Evolutionary conservation across 2,888 invertebrate species (phyloP), one percentile per base, ranked within the genome.

Genomic region (Nomada fabriciana): DNA sequence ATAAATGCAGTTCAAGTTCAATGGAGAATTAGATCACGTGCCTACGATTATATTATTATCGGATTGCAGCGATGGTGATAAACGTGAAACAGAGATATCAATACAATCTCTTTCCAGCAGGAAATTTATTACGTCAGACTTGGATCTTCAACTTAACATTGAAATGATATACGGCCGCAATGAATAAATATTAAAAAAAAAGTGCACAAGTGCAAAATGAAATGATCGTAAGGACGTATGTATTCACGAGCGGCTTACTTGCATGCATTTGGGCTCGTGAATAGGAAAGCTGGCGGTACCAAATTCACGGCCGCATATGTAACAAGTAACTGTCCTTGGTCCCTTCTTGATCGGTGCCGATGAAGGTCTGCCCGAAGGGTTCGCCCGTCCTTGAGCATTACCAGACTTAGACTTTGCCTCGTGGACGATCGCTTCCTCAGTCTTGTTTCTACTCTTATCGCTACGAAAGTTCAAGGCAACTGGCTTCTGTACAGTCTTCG

Each of bases 221-320:
- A n/a, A 29, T 53, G 18, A 13, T 1, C 1, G 7, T 36, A 36
- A 7, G 36, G 36, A 36, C 36, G 36, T 36, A 36, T 36, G 36
- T 20, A 20, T 42, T 42, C 2, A 13, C 53, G 25, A 65, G 13
- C 1, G 15, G 74, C 75, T 82, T 91, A 95, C 96, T 94, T 95
- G 94, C 83, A 95, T 91, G 91, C 96, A 96, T 89, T 96, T 96
- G 0, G 96, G 96, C 91, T 96, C 96, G 90, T 96, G 96, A 82
- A 96, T 95, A 9, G 95, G 94, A 82, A 96, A 95, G 20, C 96
- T 96, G 61, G 95, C 95, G 5, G 95, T 95, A 7, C 96, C 96
- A 91, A 96, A 96, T 90, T 96, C 96, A 72, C 96, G 94, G 4
- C 95, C 95, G 91, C 96, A 96, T 71, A 96, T 94, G 90, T 96